Conservation (phyloP, 1,140 invertebrate genomes). For the Pinna nobilis region DNA sequence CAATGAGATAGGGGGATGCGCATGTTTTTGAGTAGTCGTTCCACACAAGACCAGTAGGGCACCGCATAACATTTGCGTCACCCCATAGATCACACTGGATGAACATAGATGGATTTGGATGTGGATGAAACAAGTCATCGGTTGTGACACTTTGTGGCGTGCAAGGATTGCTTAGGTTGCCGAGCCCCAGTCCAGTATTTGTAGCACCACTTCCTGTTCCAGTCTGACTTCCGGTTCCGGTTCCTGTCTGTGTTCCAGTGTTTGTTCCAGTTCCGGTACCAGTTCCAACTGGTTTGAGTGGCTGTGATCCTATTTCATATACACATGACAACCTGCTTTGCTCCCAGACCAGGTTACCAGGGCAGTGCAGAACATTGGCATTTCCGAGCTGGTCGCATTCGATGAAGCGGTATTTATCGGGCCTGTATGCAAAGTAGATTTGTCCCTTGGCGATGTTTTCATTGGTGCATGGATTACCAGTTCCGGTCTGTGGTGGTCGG, state of each 20-base stretch:
- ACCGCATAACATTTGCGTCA: constrained; percentile 6
- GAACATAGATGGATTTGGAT: background rate
- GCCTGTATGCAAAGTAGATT: constrained; percentile 43
- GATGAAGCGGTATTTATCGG: constrained; percentile 51
- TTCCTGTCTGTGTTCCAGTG: background rate
- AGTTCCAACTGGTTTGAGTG: background rate
- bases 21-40: background rate
- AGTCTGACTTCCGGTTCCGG: constrained; percentile 10
- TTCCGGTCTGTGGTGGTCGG: background rate
- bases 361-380: constrained; percentile 42
- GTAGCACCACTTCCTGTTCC: no score
- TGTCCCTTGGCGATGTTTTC: constrained; percentile 27
- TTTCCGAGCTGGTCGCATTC: constrained; percentile 47
- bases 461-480: constrained; percentile 41
- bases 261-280: background rate
- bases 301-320: constrained; percentile 2
- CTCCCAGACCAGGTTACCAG: constrained; percentile 1
- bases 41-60: background rate
- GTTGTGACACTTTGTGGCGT: background rate
- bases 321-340: constrained; percentile 14
- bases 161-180: background rate
- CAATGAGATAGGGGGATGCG: constrained; percentile 1
- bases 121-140: constrained; percentile 5
- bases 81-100: constrained; percentile 15
- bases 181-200: constrained; percentile 3